phyloP scores from a whole-genome alignment of 2,113 vertebrate genomes.

The Engraulis encrasicolus region DNA sequence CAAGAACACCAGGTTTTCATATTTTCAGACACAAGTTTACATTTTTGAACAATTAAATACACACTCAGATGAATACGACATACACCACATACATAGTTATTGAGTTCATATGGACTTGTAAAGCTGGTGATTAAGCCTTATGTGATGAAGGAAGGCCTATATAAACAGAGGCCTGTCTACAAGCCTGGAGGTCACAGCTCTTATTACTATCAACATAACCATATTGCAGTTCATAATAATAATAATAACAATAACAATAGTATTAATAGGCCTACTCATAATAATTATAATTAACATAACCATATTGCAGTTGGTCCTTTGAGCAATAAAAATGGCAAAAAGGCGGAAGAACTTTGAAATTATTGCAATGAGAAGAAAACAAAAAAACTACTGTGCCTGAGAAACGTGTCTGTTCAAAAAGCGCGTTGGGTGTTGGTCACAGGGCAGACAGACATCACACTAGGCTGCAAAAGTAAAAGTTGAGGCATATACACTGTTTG shows the following conservation, averaged over 20 bases:
- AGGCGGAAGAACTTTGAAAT: constrained; percentile 8
- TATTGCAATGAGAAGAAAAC: constrained; percentile 6
- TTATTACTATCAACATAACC: neutral
- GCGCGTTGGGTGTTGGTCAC: neutral
- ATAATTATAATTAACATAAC: neutral
- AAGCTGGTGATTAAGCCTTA: constrained; percentile 45
- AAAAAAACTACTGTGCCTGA: neutral
- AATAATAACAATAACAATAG: neutral
- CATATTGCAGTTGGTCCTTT: constrained; percentile 10
- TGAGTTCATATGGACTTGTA: constrained; percentile 24
- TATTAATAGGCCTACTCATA: too few species aligned
- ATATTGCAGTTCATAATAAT: neutral
- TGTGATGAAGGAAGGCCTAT: constrained; percentile 21
- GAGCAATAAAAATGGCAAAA: neutral
- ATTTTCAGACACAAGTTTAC: constrained; percentile 22
- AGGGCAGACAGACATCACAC: neutral
- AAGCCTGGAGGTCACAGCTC: neutral
- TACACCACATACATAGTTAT: constrained; percentile 30
- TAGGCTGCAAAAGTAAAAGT: too few species aligned
- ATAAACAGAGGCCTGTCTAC: neutral
- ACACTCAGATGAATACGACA: constrained; percentile 31
- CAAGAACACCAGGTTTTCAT: constrained; percentile 35
- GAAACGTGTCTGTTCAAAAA: neutral
- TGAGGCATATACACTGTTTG: too few species aligned
- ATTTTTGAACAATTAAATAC: constrained; percentile 2